Percentiles rank a stretch among this genome's conserved stretches.
phyloP scores from a whole-genome alignment of 2,797 vertebrate species.

The Pipistrellus pipistrellus region DNA sequence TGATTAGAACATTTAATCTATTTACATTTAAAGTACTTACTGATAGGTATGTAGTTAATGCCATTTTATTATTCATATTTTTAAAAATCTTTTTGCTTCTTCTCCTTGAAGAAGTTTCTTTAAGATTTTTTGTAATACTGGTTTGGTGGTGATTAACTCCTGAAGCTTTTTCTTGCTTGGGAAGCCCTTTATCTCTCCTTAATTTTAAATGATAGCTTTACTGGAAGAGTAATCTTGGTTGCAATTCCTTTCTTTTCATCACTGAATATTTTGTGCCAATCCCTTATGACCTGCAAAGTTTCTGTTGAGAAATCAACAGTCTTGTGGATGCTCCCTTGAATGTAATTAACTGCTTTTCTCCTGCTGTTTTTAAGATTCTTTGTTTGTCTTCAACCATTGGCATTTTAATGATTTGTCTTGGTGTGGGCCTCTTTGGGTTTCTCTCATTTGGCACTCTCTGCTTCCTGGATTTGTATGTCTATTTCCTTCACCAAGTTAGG shows the following conservation, averaged over 20 bases:
- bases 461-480: not conserved
- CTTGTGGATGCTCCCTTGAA: not conserved
- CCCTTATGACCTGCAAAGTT: not conserved
- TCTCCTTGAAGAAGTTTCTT: not conserved
- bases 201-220: not conserved
- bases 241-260: not conserved
- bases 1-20: not conserved
- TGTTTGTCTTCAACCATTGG: not conserved
- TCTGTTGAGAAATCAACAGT: not conserved
- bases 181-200: not conserved
- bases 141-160: not conserved
- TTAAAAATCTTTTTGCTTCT: not conserved
- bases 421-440: not conserved
- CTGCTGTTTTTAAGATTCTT: not conserved
- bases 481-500: not conserved
- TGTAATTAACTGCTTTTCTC: not conserved
- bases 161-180: not conserved
- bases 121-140: not conserved
- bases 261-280: not conserved
- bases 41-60: not conserved
- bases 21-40: not conserved
- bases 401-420: not conserved
- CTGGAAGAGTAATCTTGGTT: not conserved
- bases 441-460: not conserved
- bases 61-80: not conserved